Base-by-base conservation (phyloP, 2,113 vertebrate genomes). In the Apistogramma diplotaenia region DNA sequence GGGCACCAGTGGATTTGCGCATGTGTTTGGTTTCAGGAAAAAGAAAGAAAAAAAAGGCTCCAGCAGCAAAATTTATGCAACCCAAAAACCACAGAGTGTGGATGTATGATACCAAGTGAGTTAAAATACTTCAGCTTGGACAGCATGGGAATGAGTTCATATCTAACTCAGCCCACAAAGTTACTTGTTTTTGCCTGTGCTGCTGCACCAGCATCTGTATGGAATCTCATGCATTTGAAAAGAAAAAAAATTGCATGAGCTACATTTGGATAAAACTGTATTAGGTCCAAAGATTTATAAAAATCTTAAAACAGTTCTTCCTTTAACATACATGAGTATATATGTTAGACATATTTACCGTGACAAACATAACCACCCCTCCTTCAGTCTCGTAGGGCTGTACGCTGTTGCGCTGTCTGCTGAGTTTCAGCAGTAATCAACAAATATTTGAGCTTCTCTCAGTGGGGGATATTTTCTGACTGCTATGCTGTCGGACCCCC, bases 1-100 rank as follows among this genome's bases (percentile, higher is more conserved):
- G 46, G 70, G 78, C 67, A 81, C 81, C 73, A 81, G 55, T 78
- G 71, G 77, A 46, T 74, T 67, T 76, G 54, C 8, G 8, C 35
- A 19, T 51, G 27, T 35, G 67, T 76, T 83, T 77, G 67, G 58
- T 78, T 77, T 56, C 46, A 3, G 8, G 54, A 5, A 56, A 46
- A 25, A 27, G 11, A 54, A 5, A 19, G 4, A 54, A 51, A 25
- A 43, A 60, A 60, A 49, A 27, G 37, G 19, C 16, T 16, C 13
- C 23, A 40, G 43, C 37, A 60, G 37, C 10, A 54, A 35, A 21
- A 57, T 76, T 40, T 75, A 10, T 1, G 25, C 7, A 71, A 74
- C 6, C 8, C 16, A 33, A 61, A 81, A 76, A 76, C n/a, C 6
- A 8, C 12, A 72, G 23, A 37, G 12, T 80, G 21, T 51, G 31